Conservation (phyloP, 2,888 invertebrate species). For the Ecliptopera silaceata region DNA sequence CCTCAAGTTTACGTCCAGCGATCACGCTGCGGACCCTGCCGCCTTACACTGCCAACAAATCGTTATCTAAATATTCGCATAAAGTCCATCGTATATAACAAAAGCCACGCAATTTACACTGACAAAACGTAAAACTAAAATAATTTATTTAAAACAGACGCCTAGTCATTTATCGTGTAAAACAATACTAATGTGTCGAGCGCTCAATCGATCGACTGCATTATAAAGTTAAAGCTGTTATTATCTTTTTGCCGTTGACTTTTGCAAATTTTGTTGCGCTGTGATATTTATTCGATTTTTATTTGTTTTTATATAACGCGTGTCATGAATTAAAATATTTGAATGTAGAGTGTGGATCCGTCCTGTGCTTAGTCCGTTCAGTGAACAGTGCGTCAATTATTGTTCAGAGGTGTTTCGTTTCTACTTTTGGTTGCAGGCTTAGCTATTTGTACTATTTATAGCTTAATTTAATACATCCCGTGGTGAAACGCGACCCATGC, state of each 20-base stretch:
- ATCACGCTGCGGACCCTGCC: constrained; percentile 75
- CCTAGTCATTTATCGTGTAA: constrained; percentile 53
- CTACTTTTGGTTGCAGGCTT: constrained; percentile 73
- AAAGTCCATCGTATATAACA: constrained; percentile 63
- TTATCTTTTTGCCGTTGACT: constrained; percentile 66
- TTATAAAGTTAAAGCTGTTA: constrained; percentile 75
- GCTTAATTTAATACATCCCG: constrained; percentile 65
- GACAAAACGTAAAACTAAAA: constrained; percentile 45
- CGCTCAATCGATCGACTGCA: constrained; percentile 79
- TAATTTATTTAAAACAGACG: constrained; percentile 41
- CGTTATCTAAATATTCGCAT: constrained; percentile 71
- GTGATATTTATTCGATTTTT: constrained; percentile 52
- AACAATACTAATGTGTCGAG: constrained; percentile 63
- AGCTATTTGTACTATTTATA: constrained; percentile 58
- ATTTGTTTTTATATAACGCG: constrained; percentile 53
- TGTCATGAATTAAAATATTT: constrained; percentile 46
- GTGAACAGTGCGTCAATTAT: constrained; percentile 74
- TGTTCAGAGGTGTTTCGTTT: constrained; percentile 68
- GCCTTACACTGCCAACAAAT: constrained; percentile 77
- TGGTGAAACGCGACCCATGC: constrained; percentile 81
- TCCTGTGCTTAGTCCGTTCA: constrained; percentile 78
- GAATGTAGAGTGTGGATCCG: constrained; percentile 60
- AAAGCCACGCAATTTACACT: constrained; percentile 61
- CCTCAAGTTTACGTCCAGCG: constrained; percentile 70
- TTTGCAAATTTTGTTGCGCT: constrained; percentile 73